Evolutionary conservation across 2,797 vertebrate species (phyloP).

Genomic region (Pangasius djambal): DNA sequence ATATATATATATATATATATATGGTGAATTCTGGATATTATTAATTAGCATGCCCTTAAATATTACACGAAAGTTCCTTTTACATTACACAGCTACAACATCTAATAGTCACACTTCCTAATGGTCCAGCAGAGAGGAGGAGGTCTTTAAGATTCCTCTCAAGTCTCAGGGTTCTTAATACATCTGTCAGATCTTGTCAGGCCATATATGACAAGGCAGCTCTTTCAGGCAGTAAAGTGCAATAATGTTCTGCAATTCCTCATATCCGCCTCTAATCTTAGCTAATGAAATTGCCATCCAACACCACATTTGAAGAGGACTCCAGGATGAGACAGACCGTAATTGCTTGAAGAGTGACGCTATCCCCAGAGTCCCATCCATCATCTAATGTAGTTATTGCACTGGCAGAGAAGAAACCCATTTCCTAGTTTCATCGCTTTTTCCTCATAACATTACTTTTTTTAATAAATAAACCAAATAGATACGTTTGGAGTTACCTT

Average conservation of each 20-base stretch:
- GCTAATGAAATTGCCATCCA: constrained; percentile 79
- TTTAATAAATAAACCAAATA: constrained; percentile 55
- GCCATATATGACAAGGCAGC: constrained; percentile 58
- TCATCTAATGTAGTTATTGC: constrained; percentile 74
- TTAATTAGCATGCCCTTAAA: constrained; percentile 33
- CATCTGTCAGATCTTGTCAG: constrained; percentile 67
- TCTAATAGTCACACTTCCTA: constrained; percentile 23
- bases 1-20: not conserved
- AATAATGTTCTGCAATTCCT: constrained; percentile 71
- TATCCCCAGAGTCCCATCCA: constrained; percentile 70
- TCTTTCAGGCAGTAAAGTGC: constrained; percentile 67
- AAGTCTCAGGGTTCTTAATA: constrained; percentile 58
- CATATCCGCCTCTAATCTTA: constrained; percentile 71
- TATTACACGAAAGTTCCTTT: not conserved
- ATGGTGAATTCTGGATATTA: not conserved
- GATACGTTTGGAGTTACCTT: constrained; percentile 60
- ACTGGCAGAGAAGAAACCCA: constrained; percentile 63
- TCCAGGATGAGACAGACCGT: constrained; percentile 65
- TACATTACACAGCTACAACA: constrained; percentile 7
- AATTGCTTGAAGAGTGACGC: constrained; percentile 68
- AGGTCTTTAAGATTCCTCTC: constrained; percentile 58
- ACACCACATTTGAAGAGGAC: constrained; percentile 66
- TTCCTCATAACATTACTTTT: constrained; percentile 58
- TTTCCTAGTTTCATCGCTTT: constrained; percentile 69
- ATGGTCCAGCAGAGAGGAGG: constrained; percentile 22